Conservation (phyloP, 2,888 invertebrate genomes). For the Sinodicranocentrus sp. region DNA sequence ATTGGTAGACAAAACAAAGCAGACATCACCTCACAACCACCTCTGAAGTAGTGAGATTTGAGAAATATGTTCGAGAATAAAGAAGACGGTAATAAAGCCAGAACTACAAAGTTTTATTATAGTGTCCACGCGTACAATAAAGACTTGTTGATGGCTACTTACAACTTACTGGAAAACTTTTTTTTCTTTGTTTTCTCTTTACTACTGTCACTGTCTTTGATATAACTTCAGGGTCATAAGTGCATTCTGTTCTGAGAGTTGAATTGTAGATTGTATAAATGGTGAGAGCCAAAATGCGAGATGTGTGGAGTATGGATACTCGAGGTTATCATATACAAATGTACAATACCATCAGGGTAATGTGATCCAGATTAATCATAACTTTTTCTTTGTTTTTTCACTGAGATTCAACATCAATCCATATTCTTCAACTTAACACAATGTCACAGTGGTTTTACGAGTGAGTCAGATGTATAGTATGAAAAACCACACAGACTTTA, state of each 20-base stretch:
- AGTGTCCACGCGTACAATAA: neutral
- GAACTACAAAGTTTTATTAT: neutral
- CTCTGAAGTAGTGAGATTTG: neutral
- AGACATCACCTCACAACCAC: too few relatives aligned
- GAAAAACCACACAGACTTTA: too few relatives aligned
- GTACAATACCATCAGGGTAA: neutral
- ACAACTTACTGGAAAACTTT: constrained; percentile 10
- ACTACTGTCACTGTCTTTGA: too few relatives aligned
- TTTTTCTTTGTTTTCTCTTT: neutral
- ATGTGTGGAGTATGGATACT: neutral
- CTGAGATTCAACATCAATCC: too few relatives aligned
- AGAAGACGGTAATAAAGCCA: neutral
- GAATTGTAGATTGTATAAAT: neutral
- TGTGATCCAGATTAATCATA: neutral
- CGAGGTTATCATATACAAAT: neutral
- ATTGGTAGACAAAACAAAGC: neutral
- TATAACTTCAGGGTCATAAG: neutral
- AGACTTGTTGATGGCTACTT: constrained; percentile 4
- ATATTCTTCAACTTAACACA: too few relatives aligned
- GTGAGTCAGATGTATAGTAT: too few relatives aligned
- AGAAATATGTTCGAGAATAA: neutral
- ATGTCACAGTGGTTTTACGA: too few relatives aligned
- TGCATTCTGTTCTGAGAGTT: neutral
- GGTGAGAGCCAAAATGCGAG: neutral
- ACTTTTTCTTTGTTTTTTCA: too few relatives aligned